These are phyloP conservation scores for Palythoa grandis DNA, from an alignment of 92 coral and sea anemone species.

Conservation along the genomic window DNA sequence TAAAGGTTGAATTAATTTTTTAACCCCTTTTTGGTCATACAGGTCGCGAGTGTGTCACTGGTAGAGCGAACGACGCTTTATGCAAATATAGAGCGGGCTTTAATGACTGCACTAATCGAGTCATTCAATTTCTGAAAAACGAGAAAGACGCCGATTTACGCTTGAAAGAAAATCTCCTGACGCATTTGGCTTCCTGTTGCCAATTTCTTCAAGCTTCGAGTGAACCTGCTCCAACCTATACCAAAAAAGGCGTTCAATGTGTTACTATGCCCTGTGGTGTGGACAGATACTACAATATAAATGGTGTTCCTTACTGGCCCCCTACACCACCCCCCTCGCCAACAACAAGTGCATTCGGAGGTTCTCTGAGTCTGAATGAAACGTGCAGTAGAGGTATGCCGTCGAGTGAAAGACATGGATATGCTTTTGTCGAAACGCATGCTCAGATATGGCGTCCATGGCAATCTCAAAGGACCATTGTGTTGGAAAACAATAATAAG, in stretches of 20 bases:
- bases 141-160: constrained; percentile 51
- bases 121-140: constrained; percentile 56
- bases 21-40: not conserved
- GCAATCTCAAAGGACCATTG: constrained; percentile 10
- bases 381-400: not conserved
- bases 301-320: constrained; percentile 35
- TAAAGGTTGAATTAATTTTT: not conserved
- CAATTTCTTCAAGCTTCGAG: constrained; percentile 36
- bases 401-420: constrained; percentile 11
- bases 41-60: constrained; percentile 54
- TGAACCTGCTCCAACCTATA: constrained; percentile 17
- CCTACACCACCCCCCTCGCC: constrained; percentile 48
- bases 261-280: not conserved
- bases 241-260: not conserved
- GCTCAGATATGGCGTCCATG: constrained; percentile 36
- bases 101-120: constrained; percentile 58
- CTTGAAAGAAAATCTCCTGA: constrained; percentile 58
- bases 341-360: constrained; percentile 13
- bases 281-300: constrained; percentile 13
- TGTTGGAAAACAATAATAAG: not conserved
- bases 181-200: constrained; percentile 60
- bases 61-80: constrained; percentile 44
- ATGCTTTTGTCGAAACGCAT: not conserved
- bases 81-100: constrained; percentile 67
- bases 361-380: not conserved